These are phyloP conservation scores for Meiosimyza platycephala DNA, from an alignment of 2,888 invertebrate species.

Conservation along the genomic window DNA sequence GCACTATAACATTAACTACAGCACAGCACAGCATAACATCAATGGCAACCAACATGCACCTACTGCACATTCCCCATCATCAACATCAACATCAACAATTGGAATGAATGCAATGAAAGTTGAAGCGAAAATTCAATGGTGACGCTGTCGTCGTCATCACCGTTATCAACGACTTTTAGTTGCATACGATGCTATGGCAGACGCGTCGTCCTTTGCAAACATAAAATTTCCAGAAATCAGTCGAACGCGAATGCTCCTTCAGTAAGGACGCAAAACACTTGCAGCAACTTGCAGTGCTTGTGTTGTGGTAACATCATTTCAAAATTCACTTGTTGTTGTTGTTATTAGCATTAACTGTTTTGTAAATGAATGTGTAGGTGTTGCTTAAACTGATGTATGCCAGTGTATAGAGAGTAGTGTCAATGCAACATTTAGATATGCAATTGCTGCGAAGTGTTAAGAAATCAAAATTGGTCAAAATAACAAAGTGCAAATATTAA, in stretches of 20 bases:
- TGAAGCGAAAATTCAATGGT: conserved; percentile 14
- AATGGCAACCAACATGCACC: conserved; percentile 30
- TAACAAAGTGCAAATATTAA: too few relatives aligned
- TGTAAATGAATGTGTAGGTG: not conserved
- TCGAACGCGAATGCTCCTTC: conserved; percentile 65
- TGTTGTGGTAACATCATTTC: conserved; percentile 7
- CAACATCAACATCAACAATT: not conserved
- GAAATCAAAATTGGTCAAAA: too few relatives aligned
- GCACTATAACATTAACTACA: conserved; percentile 42
- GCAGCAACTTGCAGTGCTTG: conserved; percentile 9
- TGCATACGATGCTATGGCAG: conserved; percentile 5
- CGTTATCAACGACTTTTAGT: not conserved
- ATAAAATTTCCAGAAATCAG: conserved; percentile 57
- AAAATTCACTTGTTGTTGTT: not conserved
- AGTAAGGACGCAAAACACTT: conserved; percentile 61
- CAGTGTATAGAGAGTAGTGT: not conserved
- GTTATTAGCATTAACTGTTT: not conserved
- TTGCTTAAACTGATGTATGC: not conserved
- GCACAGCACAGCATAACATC: conserved; percentile 18
- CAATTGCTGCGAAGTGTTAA: too few relatives aligned
- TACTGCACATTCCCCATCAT: conserved; percentile 44
- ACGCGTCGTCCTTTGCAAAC: conserved; percentile 27
- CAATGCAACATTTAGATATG: too few relatives aligned
- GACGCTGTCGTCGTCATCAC: conserved; percentile 9
- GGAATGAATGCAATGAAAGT: conserved; percentile 27